Evolutionary conservation across 2,888 invertebrate genomes (phyloP), one percentile per base, ranked within the genome.

Genomic region (Stenchaetothrips biformis): DNA sequence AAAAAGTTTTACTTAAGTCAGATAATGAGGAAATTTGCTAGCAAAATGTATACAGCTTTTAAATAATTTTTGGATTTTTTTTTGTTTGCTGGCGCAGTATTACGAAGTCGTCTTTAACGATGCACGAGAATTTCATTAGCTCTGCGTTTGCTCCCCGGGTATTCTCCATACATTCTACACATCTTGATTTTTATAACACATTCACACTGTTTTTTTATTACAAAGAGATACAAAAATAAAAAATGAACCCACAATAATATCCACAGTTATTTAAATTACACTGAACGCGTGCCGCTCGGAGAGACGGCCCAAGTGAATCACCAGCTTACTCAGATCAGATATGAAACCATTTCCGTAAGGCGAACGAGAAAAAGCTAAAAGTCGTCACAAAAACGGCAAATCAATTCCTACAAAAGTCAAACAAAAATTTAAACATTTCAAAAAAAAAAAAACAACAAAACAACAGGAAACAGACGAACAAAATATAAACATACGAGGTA

Each of bases 191-290:
- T 74, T 25, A 74, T 74, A 25, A 74, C 25, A 74, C 67, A 74
- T 74, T 74, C 67, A 74, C 67, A 74, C 67, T 74, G 67, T 25
- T 25, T 74, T 67, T 74, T 74, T 74, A 21, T 74, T 74, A 74
- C 67, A 74, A 74, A 74, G 67, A 74, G 67, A 74, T 74, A 74
- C 67, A 74, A 74, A 74, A 74, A 74, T 74, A 74, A 74, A 74
- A 74, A 74, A 74, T 74, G 67, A 74, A 74, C 67, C 67, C 67
- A 74, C 67, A 74, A 74, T 74, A 74, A 74, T 74, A 74, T 74
- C 67, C 67, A 74, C 67, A 74, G 67, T 74, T 74, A 74, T 25
- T 74, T 25, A 74, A 74, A 74, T 25, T n/a, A 74, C 67, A 74
- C 67, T 74, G 67, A 21, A 25, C 11, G 9, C 25, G 16, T 13